Evolutionary conservation across 2,113 vertebrate species (phyloP), one percentile per base, ranked within the genome.

Genomic region (Hippocampus abdominalis): DNA sequence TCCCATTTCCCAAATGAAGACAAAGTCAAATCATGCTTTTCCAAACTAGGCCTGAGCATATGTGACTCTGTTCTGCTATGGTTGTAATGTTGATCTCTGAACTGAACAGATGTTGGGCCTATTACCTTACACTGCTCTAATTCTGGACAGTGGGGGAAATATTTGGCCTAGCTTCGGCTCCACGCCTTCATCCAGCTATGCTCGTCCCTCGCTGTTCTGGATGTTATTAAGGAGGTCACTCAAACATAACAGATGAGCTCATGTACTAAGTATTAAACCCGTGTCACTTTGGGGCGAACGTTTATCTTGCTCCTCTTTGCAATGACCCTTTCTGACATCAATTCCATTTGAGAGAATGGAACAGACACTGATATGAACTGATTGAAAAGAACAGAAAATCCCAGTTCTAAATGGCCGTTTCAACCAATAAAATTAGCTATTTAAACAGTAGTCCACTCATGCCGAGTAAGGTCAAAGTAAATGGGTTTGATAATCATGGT

Each of bases 181-280:
- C 48, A n/a, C 25, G 57, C 74, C 74, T 74, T 73, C 64, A 40
- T 67, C 75, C 74, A 8, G 61, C 76, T 57, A 65, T 72, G 72
- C 72, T 69, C 69, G 79, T 87, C 83, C 77, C 53, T 71, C 46
- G 4, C 81, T 79, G 68, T 66, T 85, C 85, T 88, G 86, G 85
- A 86, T 88, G 78, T 86, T 86, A 88, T 89, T 86, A 90, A 80
- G 71, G 69, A 74, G 81, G 67, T 76, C 5, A 23, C 75, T 84
- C 70, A 73, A 85, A 84, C 81, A 87, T 81, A 88, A 86, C 85
- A 79, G 71, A 90, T 91, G 87, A 91, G 75, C 86, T 89, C 87
- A 91, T 82, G 67, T 75, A 70, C 29, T 49, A 76, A 80, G 74
- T 77, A 90, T 88, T 86, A 82, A 65, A 73, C 62, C 36, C 59